phyloP scores from a whole-genome alignment of 2,888 invertebrate genomes.

The Ichneumoninae sp. region DNA sequence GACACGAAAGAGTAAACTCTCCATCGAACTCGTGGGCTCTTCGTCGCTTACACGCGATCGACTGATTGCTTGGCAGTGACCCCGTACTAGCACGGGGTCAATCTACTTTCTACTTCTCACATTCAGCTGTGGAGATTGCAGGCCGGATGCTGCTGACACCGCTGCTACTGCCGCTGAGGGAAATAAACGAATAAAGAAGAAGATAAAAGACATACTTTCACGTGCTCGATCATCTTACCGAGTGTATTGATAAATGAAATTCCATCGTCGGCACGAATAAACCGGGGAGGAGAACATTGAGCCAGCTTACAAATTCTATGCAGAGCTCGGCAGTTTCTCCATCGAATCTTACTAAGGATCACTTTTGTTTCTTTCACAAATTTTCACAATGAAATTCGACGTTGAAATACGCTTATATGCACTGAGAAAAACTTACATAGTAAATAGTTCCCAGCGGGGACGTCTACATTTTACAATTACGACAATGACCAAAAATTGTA shows the following conservation, averaged over 20 bases:
- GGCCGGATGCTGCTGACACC: constrained; percentile 50
- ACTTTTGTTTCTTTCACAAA: too few species aligned
- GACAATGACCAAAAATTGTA: too few species aligned
- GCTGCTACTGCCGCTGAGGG: constrained; percentile 7
- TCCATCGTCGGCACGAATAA: constrained; percentile 47
- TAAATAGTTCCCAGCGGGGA: too few species aligned
- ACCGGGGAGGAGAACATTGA: constrained; percentile 44
- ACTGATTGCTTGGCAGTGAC: constrained; percentile 74
- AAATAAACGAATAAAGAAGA: constrained; percentile 12
- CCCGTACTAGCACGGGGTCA: constrained; percentile 73
- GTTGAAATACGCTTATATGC: neutral
- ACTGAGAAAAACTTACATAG: too few species aligned
- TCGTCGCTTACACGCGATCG: constrained; percentile 56
- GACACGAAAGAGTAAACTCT: constrained; percentile 9
- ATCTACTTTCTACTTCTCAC: constrained; percentile 81
- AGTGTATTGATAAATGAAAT: constrained; percentile 56
- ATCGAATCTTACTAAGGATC: constrained; percentile 13
- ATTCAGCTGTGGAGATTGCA: constrained; percentile 70
- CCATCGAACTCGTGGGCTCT: constrained; percentile 20
- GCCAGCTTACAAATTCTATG: constrained; percentile 56
- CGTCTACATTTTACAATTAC: too few species aligned
- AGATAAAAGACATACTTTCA: constrained; percentile 64
- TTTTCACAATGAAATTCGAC: neutral
- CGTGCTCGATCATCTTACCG: constrained; percentile 61
- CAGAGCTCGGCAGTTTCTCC: constrained; percentile 61